Base-by-base conservation (phyloP, 2,888 invertebrate species). In the Amphipoea lucens region DNA sequence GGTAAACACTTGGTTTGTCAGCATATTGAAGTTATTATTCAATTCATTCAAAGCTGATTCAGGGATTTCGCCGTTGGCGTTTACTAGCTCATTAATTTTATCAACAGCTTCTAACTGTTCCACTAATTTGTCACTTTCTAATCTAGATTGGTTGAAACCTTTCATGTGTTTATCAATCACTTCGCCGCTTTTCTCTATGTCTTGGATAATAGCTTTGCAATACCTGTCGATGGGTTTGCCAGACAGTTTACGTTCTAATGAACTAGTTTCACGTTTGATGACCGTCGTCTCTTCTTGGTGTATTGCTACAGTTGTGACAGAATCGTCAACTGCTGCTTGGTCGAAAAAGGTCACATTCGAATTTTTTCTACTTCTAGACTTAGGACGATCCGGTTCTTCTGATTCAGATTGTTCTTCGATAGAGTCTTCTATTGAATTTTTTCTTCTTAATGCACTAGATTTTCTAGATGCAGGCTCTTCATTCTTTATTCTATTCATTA, bases 131-230 rank as follows among this genome's bases (percentile, higher is more conserved):
- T 97, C 96, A 29, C 96, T 97, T 51, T 97, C 97, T 36, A 94
- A 92, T 89, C 94, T 95, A 0, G 96, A 95, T 29, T 92, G 92
- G 83, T 95, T 95, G 74, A 97, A 96, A 71, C 96, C 95, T 82
- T 96, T 95, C 87, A 97, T 95, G 80, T 97, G 97, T 78, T 92
- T 95, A 76, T 97, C 97, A 57, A 97, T 97, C 1, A 96, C 94
- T 92, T 95, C 95, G 81, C 90, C 95, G 71, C 95, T 97, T 79
- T 95, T 96, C 79, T 97, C 96, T 79, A 96, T 95, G 77, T 96
- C 96, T 74, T 95, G 94, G 2, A 97, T 95, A 1, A 97, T 96
- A 45, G 96, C 96, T 89, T 95, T 96, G 86, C 96, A 96, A 84
- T 96, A 96, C 81, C 94, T 95, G 0, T 96, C 96, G 60, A 96